Base-by-base conservation (phyloP, 1,140 invertebrate genomes). In the Drosophila hydei region DNA sequence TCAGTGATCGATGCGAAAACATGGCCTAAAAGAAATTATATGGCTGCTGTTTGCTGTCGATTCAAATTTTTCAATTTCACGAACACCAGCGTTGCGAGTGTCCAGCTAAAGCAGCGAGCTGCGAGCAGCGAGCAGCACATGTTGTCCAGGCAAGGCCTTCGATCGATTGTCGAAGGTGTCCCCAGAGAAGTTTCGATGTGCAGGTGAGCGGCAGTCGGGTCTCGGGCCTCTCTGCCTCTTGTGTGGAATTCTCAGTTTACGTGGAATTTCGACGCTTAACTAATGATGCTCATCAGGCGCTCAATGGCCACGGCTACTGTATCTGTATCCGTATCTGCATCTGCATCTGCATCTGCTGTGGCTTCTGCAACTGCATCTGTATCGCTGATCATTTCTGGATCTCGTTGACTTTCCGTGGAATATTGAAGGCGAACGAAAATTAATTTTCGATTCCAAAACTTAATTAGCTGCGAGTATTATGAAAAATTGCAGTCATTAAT, bases 191-290 rank as follows among this genome's bases (percentile, higher is more conserved):
- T 55, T 33, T 38, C 52, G 59, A 63, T 47, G 56, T 19, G 83
- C 77, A 83, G 83, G 75, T 88, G 83, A 81, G 48, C 42, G 21
- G 33, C 25, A 16, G 16, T 62, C 38, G 42, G 4, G 27, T 27
- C 21, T 14, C 52, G 43, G 5, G 14, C 18, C 40, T 19, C 33
- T n/a, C 21, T 43, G 6, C 9, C 45, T 40, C 16, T 36, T 23
- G 38, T 38, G 30, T 54, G 51, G 58, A 58, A 61, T 77, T 55
- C 40, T 65, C 63, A 68, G 72, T 80, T 90, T 90, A 90, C 83
- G 68, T 84, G 83, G 83, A 90, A 90, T 90, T 77, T 90, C 77
- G 88, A 81, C 77, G 79, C 79, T 84, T 88, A 90, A 90, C 88
- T 84, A 90, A 90, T 90, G 88, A 90, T 80, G 88, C 84, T 90